Conservation (phyloP, 2,113 vertebrate genomes). For the Python bivittatus region DNA sequence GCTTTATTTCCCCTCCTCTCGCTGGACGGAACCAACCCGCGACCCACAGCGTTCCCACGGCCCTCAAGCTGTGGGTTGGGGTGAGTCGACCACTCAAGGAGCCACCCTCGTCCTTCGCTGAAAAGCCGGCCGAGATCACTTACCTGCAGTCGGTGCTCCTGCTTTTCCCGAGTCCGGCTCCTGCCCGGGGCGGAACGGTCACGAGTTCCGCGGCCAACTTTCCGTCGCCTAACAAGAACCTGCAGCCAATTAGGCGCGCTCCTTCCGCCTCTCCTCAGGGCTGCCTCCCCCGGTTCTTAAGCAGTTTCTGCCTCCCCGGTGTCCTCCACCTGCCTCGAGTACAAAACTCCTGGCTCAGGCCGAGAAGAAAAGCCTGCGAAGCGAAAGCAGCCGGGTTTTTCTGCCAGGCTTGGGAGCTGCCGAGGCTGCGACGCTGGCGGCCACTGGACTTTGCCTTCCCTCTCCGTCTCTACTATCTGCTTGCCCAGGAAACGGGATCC, state of each 20-base stretch:
- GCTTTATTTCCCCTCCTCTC: no score
- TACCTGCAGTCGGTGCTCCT: not conserved
- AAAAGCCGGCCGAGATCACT: not conserved
- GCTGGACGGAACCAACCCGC: not conserved
- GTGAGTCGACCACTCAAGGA: not conserved
- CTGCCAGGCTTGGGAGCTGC: not conserved
- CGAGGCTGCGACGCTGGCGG: not conserved
- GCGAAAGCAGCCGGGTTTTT: no score
- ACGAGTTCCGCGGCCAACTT: not conserved
- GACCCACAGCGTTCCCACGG: not conserved
- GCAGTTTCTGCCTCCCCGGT: not conserved
- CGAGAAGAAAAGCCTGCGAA: slow-evolving; percentile 28
- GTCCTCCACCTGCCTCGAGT: slow-evolving; percentile 18
- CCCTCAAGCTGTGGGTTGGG: not conserved
- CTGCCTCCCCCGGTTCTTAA: not conserved
- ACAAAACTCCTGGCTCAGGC: not conserved
- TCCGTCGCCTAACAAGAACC: not conserved
- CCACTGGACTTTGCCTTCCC: not conserved
- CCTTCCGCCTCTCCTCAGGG: slow-evolving; percentile 24
- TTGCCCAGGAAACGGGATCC: slow-evolving; percentile 54
- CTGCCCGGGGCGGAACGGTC: not conserved
- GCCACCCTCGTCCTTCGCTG: not conserved
- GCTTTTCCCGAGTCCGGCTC: not conserved
- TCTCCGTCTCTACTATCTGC: not conserved
- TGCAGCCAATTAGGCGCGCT: not conserved